Evolutionary conservation across 1,140 invertebrate genomes (phyloP), one percentile per base, ranked within the genome.

Genomic region (Nymphalis io): DNA sequence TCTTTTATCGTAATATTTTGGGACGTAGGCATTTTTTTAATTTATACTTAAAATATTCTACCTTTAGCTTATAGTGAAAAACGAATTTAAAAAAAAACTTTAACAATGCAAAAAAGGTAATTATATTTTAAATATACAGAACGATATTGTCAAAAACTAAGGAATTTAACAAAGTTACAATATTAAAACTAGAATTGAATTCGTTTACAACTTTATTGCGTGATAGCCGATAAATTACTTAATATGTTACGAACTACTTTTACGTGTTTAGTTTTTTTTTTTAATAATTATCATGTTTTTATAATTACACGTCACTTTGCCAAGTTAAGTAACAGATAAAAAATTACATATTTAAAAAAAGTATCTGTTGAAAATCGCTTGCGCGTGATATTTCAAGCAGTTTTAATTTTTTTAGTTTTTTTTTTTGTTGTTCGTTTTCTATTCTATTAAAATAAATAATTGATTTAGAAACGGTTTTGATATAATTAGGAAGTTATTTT

Each of bases 241-340:
- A 55, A 55, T 55, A 2, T 21, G 16, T 55, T 55, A 55, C 23
- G 51, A 3, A 55, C 21, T n/a, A 15, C 51, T 55, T 55, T 15
- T 15, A 55, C 21, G 21, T 51, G 20, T 44, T 44, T 44, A 21
- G 10, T 20, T 12, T 21, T 11, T 51, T 51, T 51, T 20, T 33
- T 33, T 1, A 4, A 33, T 8, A 21, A 51, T 46, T 46, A 51
- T 51, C 48, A 21, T 20, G 48, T 55, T 55, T 51, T 55, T 55
- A 27, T 55, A 33, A 33, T 33, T 33, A 33, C 27, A 33, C 27
- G 27, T 55, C 15, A 55, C 20, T 55, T 23, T 55, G 51, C 51
- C n/a, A 55, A 55, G 23, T 55, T 23, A 55, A 51, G 46, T 51
- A 51, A 51, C 18, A 51, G 46, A 51, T 51, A 51, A 51, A 51